Evolutionary conservation across 2,113 vertebrate species (phyloP), one percentile per base, ranked within the genome.

Genomic region (Microcebus griseorufus): DNA sequence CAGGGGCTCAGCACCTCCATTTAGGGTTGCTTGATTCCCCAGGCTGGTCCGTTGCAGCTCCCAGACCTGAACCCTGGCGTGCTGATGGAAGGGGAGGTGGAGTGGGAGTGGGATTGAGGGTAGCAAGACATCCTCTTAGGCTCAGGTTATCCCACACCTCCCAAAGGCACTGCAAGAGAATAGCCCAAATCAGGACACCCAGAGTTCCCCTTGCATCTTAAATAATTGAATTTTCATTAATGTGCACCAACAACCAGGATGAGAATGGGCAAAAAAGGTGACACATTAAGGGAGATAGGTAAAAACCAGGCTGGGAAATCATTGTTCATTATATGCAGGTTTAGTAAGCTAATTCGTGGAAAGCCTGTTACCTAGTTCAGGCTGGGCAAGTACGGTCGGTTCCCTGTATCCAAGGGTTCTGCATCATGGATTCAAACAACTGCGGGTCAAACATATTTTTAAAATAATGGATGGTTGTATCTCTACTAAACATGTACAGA

Each of bases 311-410:
- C 70, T 51, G 45, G 53, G 53, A n/a, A 14, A 32, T 64, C 37
- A 3, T 53, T 67, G 25, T 64, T 48, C 81, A 34, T 65, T 72
- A 72, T 10, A 42, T 32, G 45, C 62, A 73, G 27, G 23, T 70
- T 55, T 92, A 67, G 70, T 86, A 37, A 89, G 32, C 34, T 94
- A 55, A 93, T 86, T 81, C 51, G 34, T 64, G 73, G 89, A 93
- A 86, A 96, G 3, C 12, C 45, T 53, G 9, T 45, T 67, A 89
- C 32, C 53, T 34, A 58, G 20, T 87, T 78, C 76, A 82, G 8
- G 65, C 75, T 72, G 53, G 62, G 48, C 60, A 90, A 51, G 11
- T 48, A 62, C 42, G 29, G 42, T 76, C 42, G 32, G 42, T 8
- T 76, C 45, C 45, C 42, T 29, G 27, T 76, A 48, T 76, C 29